phyloP scores from a whole-genome alignment of 2,888 invertebrate species.

The Falcaria lacertinaria region DNA sequence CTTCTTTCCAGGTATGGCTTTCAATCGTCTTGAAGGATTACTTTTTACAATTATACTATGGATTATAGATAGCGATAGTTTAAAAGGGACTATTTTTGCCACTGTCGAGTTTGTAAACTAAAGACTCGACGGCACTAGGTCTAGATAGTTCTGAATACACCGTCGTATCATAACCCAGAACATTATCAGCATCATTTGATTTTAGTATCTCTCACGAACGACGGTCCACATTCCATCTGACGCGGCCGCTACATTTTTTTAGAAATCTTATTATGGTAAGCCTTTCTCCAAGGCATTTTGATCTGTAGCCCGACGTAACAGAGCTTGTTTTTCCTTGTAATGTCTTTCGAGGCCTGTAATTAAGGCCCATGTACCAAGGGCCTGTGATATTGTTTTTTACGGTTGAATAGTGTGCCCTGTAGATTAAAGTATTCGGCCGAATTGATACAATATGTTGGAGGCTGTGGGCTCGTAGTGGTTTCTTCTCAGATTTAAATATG shows the following conservation, averaged over 20 bases:
- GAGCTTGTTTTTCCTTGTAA: conserved; percentile 20
- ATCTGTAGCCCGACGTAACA: conserved; percentile 1
- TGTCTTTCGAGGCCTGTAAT: conserved; percentile 49
- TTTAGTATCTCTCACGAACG: conserved; percentile 41
- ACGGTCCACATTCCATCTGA: conserved; percentile 65
- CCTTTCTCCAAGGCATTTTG: conserved; percentile 16
- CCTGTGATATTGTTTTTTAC: conserved; percentile 74
- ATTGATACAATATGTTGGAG: conserved; percentile 4
- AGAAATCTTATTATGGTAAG: conserved; percentile 62
- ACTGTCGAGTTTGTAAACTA: too few relatives aligned
- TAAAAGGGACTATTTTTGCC: too few relatives aligned
- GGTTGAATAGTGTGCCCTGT: conserved; percentile 63
- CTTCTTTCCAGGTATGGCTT: too few relatives aligned
- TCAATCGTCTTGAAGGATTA: too few relatives aligned
- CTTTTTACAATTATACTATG: too few relatives aligned
- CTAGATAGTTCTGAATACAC: background rate
- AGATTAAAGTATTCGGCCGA: conserved; percentile 56
- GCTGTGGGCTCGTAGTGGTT: background rate
- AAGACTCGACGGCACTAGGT: too few relatives aligned
- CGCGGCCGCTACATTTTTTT: conserved; percentile 65
- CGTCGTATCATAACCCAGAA: background rate
- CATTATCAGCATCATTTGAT: conserved; percentile 21
- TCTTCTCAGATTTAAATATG: background rate
- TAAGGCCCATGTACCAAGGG: conserved; percentile 63
- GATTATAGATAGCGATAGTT: too few relatives aligned